Conservation (phyloP, 2,113 vertebrate species). For the Pelobates fuscus region DNA sequence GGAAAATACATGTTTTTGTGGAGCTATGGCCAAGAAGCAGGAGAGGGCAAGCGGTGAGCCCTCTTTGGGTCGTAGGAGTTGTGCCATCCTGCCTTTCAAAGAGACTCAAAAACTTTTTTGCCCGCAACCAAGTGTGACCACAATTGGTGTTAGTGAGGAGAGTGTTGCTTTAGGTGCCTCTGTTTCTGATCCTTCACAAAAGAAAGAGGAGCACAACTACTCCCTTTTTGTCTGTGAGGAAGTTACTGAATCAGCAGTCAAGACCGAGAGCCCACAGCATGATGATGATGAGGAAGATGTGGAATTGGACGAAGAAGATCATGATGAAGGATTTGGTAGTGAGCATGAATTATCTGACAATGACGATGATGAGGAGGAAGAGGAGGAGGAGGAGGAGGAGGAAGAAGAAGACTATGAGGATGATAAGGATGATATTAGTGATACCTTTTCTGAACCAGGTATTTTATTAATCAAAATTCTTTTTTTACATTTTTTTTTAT, state of each 20-base stretch:
- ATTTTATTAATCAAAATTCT: too few species aligned
- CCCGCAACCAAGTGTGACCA: constrained; percentile 67
- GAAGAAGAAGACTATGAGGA: constrained; percentile 65
- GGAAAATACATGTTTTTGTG: constrained; percentile 76
- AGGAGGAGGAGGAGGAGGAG: constrained; percentile 83
- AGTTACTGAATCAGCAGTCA: constrained; percentile 72
- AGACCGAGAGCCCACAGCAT: constrained; percentile 77
- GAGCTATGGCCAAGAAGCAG: constrained; percentile 68
- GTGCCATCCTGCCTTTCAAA: constrained; percentile 73
- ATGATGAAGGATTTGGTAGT: constrained; percentile 95
- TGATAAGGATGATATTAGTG: constrained; percentile 74
- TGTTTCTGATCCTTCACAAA: constrained; percentile 78
- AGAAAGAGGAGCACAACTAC: constrained; percentile 98
- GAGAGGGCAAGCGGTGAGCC: constrained; percentile 76
- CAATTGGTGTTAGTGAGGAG: constrained; percentile 64
- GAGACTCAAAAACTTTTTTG: constrained; percentile 74
- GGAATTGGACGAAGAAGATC: constrained; percentile 91
- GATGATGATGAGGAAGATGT: constrained; percentile 78
- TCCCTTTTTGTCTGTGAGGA: constrained; percentile 89
- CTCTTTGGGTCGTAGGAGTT: constrained; percentile 57
- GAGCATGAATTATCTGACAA: constrained; percentile 96
- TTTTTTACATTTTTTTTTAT: neutral
- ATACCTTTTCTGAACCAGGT: constrained; percentile 98
- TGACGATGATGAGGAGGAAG: constrained; percentile 85
- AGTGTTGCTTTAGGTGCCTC: constrained; percentile 70